Conservation (phyloP, 2,797 vertebrate genomes). For the Premnoplex brunnescens region DNA sequence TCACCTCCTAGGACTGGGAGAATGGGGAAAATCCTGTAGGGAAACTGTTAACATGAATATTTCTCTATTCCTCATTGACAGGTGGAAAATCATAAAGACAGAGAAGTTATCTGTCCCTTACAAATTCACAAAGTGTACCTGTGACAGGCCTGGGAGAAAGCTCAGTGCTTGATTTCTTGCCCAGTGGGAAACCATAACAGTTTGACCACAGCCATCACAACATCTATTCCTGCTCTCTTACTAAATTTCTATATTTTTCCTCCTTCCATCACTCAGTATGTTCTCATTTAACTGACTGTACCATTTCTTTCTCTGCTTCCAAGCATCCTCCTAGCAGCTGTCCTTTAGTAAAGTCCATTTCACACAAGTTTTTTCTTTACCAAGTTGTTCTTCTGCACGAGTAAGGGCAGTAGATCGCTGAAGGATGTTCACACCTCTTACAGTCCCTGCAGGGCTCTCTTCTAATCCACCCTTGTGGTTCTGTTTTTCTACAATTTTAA, state of each 20-base stretch:
- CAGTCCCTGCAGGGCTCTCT: not conserved
- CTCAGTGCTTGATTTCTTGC: not conserved
- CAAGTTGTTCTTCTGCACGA: not conserved
- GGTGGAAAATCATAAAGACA: not conserved
- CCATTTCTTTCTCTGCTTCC: not conserved
- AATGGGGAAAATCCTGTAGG: not conserved
- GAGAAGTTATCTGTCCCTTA: not conserved
- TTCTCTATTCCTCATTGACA: not conserved
- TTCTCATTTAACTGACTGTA: not conserved
- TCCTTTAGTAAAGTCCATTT: not conserved
- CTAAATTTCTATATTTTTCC: not conserved
- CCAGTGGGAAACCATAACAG: not conserved
- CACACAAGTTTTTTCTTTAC: not conserved
- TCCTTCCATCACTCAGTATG: not conserved
- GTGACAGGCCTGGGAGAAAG: not conserved
- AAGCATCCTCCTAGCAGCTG: not conserved
- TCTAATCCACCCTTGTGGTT: not conserved
- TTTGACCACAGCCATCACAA: not conserved
- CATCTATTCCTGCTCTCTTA: not conserved
- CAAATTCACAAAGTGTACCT: not conserved
- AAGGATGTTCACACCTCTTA: not conserved
- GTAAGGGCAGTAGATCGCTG: not conserved
- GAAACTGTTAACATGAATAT: not conserved
- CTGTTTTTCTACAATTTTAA: not conserved
- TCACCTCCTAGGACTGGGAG: not conserved